These are phyloP conservation scores for Drosophila melanogaster DNA, from an alignment of 1,140 invertebrate species.

Conservation along the genomic window Release_6_plus_ISO1_MT NT_033777.3:18764001-18764500, in stretches of 20 bases:
- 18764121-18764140: conserved; percentile 83
- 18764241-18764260: conserved; percentile 81
- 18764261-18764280: conserved; percentile 68
- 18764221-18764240: conserved; percentile 82
- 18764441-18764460: conserved; percentile 62
- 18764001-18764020: conserved; percentile 47
- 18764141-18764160: conserved; percentile 83
- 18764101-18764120: conserved; percentile 75
- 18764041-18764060: conserved; percentile 58
- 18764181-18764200: conserved; percentile 37
- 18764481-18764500: not conserved
- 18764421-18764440: conserved; percentile 71
- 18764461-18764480: conserved; percentile 77
- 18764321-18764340: not conserved
- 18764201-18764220: conserved; percentile 67
- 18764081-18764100: conserved; percentile 9
- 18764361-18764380: conserved; percentile 30
- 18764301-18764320: too few species aligned
- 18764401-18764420: conserved; percentile 64
- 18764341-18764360: conserved; percentile 11
- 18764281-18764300: conserved; percentile 28
- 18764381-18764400: conserved; percentile 72
- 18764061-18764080: conserved; percentile 1
- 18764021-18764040: conserved; percentile 82
- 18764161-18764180: conserved; percentile 41